phyloP scores from a whole-genome alignment of 2,888 invertebrate species.

The Megalurothrips usitatus region DNA sequence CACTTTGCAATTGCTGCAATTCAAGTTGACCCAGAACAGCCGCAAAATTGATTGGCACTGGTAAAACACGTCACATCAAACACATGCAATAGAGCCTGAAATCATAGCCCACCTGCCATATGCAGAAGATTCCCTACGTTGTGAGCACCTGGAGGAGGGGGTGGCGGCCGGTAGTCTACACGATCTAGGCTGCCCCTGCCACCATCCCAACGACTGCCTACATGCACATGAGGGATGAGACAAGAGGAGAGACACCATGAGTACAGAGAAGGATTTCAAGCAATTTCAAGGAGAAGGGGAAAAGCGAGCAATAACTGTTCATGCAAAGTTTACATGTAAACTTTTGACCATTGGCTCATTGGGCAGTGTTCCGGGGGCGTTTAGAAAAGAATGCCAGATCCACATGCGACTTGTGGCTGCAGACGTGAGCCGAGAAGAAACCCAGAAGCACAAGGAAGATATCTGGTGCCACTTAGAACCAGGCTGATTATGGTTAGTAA shows the following conservation, averaged over 20 bases:
- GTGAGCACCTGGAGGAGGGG: conserved; percentile 57
- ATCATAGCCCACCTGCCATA: conserved; percentile 62
- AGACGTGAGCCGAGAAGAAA: background rate
- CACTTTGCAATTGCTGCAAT: background rate
- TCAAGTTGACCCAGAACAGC: background rate
- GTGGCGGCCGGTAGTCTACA: conserved; percentile 51
- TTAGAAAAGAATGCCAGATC: no score
- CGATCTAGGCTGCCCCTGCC: conserved; percentile 33
- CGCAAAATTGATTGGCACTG: no score
- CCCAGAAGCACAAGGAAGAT: background rate
- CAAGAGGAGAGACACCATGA: conserved; percentile 26
- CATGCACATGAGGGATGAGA: background rate
- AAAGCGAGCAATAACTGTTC: background rate
- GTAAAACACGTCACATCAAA: background rate
- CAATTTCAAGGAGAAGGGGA: background rate
- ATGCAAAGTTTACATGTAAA: background rate
- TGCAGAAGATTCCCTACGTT: conserved; percentile 69
- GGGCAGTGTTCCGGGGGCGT: no score
- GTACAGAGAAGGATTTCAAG: conserved; percentile 20
- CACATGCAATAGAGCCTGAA: background rate
- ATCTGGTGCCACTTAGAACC: no score
- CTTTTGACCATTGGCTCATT: no score
- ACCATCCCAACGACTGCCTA: conserved; percentile 51
- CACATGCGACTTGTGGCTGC: no score
- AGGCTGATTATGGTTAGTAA: no score